Percentiles rank a stretch among this genome's conserved stretches.
phyloP scores from a whole-genome alignment of 2,797 vertebrate species.

The Acanthopagrus latus region DNA sequence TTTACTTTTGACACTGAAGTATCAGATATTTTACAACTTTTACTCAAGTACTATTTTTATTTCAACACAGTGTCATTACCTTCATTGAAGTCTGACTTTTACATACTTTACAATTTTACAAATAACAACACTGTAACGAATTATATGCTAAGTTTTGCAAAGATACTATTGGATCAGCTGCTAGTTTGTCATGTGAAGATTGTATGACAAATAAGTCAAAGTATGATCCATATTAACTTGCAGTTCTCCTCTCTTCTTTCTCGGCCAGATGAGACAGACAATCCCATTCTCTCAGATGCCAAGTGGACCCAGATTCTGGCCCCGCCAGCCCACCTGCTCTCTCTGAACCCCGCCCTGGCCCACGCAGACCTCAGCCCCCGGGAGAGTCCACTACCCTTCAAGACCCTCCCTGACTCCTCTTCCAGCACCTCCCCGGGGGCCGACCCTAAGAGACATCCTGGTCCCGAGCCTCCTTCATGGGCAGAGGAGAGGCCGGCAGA shows the following conservation, averaged over 20 bases:
- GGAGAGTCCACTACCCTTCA: conserved; percentile 89
- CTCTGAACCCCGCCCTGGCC: conserved; percentile 88
- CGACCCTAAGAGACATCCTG: conserved; percentile 82
- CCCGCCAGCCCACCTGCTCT: conserved; percentile 86
- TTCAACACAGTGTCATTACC: no score
- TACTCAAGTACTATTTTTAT: no score
- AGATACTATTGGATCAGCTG: not conserved
- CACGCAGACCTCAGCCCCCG: conserved; percentile 84
- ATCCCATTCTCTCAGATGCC: conserved; percentile 90
- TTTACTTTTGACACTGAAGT: no score
- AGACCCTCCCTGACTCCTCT: conserved; percentile 86
- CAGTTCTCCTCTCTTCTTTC: conserved; percentile 48
- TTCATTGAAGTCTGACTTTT: no score
- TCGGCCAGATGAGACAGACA: conserved; percentile 91
- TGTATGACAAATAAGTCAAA: not conserved
- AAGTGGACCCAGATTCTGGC: conserved; percentile 98
- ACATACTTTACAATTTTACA: no score
- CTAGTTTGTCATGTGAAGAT: not conserved
- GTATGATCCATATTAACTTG: conserved; percentile 28
- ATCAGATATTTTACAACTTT: no score
- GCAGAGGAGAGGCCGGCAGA: conserved; percentile 89
- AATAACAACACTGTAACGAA: no score
- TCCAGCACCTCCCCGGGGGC: conserved; percentile 72
- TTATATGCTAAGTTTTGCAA: not conserved
- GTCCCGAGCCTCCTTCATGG: conserved; percentile 83